Evolutionary conservation across 2,888 invertebrate genomes (phyloP).

Genomic region (Dryomyza anilis): DNA sequence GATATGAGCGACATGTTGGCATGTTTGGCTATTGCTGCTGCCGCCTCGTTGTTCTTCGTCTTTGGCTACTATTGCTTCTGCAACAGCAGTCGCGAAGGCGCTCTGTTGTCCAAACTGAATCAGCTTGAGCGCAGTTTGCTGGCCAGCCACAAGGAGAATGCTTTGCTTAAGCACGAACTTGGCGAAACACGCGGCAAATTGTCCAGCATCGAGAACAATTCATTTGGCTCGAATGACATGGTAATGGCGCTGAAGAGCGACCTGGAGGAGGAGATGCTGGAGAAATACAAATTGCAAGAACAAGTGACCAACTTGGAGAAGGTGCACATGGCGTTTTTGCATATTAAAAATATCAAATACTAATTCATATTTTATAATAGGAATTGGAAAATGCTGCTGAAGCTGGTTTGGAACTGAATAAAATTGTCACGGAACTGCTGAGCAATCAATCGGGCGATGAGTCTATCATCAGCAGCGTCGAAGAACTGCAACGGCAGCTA

Average conservation of each 20-base stretch:
- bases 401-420: slow-evolving; percentile 76
- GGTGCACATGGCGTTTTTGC: slow-evolving; percentile 50
- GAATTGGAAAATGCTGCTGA: slow-evolving; percentile 82
- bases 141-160: slow-evolving; percentile 69
- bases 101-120: slow-evolving; percentile 72
- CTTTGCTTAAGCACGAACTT: slow-evolving; percentile 70
- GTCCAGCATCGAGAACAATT: slow-evolving; percentile 72
- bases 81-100: slow-evolving; percentile 73
- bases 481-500: slow-evolving; percentile 70
- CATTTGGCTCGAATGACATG: slow-evolving; percentile 75
- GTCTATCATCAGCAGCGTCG: slow-evolving; percentile 69
- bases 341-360: not conserved
- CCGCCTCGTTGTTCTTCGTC: slow-evolving; percentile 74
- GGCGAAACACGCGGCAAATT: slow-evolving; percentile 66
- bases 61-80: slow-evolving; percentile 80
- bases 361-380: slow-evolving; percentile 42
- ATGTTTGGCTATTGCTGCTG: slow-evolving; percentile 70
- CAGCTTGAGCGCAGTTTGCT: slow-evolving; percentile 68
- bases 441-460: slow-evolving; percentile 72
- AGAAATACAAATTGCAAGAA: slow-evolving; percentile 67
- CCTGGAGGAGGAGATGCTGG: slow-evolving; percentile 64
- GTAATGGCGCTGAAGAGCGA: slow-evolving; percentile 71
- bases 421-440: slow-evolving; percentile 70
- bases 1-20: slow-evolving; percentile 64
- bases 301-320: slow-evolving; percentile 72